phyloP scores from a whole-genome alignment of 2,888 invertebrate genomes.

The Temnothorax unifasciatus region DNA sequence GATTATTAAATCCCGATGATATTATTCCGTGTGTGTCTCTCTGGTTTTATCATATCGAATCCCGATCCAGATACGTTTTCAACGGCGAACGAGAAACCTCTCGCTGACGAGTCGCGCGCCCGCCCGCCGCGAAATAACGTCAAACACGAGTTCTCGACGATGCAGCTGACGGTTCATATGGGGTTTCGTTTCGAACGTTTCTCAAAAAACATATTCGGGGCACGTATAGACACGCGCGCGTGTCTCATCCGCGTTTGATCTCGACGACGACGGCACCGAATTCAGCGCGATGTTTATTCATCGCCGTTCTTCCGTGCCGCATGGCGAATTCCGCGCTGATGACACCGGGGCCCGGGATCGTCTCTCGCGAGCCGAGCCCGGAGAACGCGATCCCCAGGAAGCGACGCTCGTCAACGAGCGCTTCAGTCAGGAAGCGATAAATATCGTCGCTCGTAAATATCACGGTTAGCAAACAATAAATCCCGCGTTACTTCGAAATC shows the following conservation, averaged over 20 bases:
- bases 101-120: conserved; percentile 6
- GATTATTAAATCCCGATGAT: not conserved
- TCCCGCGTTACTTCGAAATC: conserved; percentile 27
- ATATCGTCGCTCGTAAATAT: conserved; percentile 51
- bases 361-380: not conserved
- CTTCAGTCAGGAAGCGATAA: conserved; percentile 44
- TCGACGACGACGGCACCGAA: not conserved
- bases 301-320: conserved; percentile 5
- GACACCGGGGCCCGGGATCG: not conserved
- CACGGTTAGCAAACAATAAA: conserved; percentile 39
- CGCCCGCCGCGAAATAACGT: conserved; percentile 4
- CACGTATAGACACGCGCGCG: conserved; percentile 5
- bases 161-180: not conserved
- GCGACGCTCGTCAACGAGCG: conserved; percentile 38
- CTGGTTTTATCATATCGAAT: not conserved
- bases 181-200: conserved; percentile 1
- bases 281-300: conserved; percentile 39
- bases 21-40: not conserved
- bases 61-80: not conserved
- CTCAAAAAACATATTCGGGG: conserved; percentile 31
- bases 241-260: conserved; percentile 30
- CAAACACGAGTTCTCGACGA: not conserved
- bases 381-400: conserved; percentile 32
- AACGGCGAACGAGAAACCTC: not conserved
- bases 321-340: conserved; percentile 21